Conservation (phyloP, 2,888 invertebrate species). For the Macrosiphum euphorbiae region DNA sequence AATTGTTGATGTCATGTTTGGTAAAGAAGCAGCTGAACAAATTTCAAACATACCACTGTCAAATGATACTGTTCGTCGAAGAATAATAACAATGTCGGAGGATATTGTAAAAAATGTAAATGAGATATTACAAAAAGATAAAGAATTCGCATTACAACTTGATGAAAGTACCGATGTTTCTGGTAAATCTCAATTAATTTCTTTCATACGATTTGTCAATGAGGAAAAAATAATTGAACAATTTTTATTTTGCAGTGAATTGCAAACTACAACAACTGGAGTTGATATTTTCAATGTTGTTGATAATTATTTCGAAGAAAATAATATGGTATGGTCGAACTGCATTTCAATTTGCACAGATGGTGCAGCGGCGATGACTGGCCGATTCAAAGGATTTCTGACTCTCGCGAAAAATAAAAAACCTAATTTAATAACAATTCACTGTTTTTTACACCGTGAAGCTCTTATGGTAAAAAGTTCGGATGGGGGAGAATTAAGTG, state of each 20-base stretch:
- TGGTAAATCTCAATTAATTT: slow-evolving; percentile 66
- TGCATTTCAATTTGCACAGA: slow-evolving; percentile 61
- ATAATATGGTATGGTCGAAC: slow-evolving; percentile 65
- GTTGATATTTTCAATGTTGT: slow-evolving; percentile 66
- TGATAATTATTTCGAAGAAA: slow-evolving; percentile 66
- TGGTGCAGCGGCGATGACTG: slow-evolving; percentile 66
- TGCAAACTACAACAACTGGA: slow-evolving; percentile 66
- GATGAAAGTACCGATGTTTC: slow-evolving; percentile 65
- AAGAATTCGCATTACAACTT: slow-evolving; percentile 65
- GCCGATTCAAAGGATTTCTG: slow-evolving; percentile 66
- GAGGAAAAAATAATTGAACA: slow-evolving; percentile 65
- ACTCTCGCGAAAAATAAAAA: slow-evolving; percentile 66
- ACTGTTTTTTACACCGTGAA: slow-evolving; percentile 50
- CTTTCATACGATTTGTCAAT: slow-evolving; percentile 66
- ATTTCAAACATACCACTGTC: slow-evolving; percentile 64
- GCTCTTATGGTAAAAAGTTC: slow-evolving; percentile 35
- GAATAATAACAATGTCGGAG: slow-evolving; percentile 66
- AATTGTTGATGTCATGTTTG: slow-evolving; percentile 67
- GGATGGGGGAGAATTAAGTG: slow-evolving; percentile 45
- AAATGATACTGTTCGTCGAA: slow-evolving; percentile 66
- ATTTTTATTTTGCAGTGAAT: slow-evolving; percentile 66
- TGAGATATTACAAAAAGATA: slow-evolving; percentile 21
- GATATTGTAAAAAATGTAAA: slow-evolving; percentile 9
- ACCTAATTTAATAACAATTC: slow-evolving; percentile 66
- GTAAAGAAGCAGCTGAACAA: slow-evolving; percentile 69